Percentiles rank a stretch among this genome's conserved stretches.
Conservation (phyloP, 2,888 invertebrate genomes). For the Torymus texanus region DNA sequence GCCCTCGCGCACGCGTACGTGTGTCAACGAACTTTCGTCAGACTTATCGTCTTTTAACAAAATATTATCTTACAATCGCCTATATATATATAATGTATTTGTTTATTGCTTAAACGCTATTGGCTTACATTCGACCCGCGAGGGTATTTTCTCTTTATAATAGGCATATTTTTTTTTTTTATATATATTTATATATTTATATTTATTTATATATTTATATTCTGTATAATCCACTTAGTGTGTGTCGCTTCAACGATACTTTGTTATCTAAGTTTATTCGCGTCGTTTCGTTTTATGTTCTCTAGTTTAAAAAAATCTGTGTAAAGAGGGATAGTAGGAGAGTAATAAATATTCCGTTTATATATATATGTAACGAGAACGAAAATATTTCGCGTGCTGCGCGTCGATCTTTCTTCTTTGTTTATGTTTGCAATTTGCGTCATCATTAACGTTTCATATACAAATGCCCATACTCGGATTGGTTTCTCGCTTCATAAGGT, state of each 20-base stretch:
- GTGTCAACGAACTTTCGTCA: constrained; percentile 70
- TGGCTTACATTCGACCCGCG: constrained; percentile 69
- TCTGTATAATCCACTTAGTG: constrained; percentile 54
- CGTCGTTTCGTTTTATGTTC: constrained; percentile 26
- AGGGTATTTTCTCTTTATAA: constrained; percentile 43
- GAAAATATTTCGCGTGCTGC: background rate
- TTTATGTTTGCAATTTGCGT: constrained; percentile 10
- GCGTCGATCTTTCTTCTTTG: constrained; percentile 13
- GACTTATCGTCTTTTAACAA: constrained; percentile 69
- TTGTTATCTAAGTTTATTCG: constrained; percentile 38
- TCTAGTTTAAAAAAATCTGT: constrained; percentile 17
- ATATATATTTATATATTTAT: constrained; percentile 52
- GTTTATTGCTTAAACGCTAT: constrained; percentile 73
- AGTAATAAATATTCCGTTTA: constrained; percentile 14
- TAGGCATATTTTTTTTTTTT: constrained; percentile 52
- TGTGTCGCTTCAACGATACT: constrained; percentile 41
- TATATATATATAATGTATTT: constrained; percentile 59
- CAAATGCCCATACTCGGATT: constrained; percentile 9
- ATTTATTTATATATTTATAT: constrained; percentile 58
- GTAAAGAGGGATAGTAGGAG: constrained; percentile 9
- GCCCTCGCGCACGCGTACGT: background rate
- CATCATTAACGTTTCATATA: background rate
- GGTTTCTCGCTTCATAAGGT: constrained; percentile 7
- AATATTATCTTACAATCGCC: constrained; percentile 73
- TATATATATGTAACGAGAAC: background rate